These are phyloP conservation scores for Hepsetus odoe DNA, from an alignment of 2,113 vertebrate species.

Conservation along the genomic window DNA sequence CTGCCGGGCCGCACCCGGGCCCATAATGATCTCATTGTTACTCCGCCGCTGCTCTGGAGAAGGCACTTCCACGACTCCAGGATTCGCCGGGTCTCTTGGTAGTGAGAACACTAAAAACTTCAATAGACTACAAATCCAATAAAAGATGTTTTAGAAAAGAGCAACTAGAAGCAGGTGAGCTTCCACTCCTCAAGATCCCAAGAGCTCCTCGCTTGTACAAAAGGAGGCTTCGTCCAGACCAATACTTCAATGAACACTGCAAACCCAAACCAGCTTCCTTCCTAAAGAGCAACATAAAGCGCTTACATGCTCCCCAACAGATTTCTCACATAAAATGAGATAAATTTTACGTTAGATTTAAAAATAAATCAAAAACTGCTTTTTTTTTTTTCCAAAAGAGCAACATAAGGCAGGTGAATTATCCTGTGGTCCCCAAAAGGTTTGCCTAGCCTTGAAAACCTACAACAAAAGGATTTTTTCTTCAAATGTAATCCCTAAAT, in stretches of 20 bases:
- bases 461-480: too few relatives aligned
- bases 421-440: too few relatives aligned
- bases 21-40: slow-evolving; percentile 48
- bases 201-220: neutral
- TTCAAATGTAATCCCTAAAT: too few relatives aligned
- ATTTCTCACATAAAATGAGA: too few relatives aligned
- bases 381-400: too few relatives aligned
- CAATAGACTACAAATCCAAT: neutral
- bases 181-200: neutral
- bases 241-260: neutral
- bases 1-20: slow-evolving; percentile 20
- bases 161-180: neutral
- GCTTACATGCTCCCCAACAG: too few relatives aligned
- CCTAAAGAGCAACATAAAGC: too few relatives aligned
- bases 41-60: slow-evolving; percentile 28
- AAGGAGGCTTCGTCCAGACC: neutral
- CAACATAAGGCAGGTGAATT: too few relatives aligned
- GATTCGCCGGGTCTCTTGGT: neutral
- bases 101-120: neutral
- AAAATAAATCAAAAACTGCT: too few relatives aligned
- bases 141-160: neutral
- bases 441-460: too few relatives aligned
- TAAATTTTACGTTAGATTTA: too few relatives aligned
- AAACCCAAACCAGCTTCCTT: neutral
- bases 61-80: slow-evolving; percentile 36